Conservation (phyloP, 2,888 invertebrate species). For the Pristionchus japonicus region DNA sequence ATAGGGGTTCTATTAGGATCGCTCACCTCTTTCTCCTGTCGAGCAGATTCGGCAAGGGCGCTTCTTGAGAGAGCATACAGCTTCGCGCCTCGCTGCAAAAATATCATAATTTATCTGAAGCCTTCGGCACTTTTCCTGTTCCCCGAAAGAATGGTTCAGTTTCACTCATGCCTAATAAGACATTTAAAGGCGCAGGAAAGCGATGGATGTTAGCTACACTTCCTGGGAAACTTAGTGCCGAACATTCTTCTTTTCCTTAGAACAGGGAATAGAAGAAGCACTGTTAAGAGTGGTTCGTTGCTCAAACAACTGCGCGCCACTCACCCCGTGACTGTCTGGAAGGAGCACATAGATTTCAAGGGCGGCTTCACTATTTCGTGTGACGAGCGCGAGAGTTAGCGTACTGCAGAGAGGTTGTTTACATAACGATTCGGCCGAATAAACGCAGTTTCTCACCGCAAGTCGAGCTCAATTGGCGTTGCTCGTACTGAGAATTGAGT, state of each 20-base stretch:
- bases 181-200: too few relatives aligned
- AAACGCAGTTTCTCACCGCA: not conserved
- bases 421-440: too few relatives aligned
- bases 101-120: too few relatives aligned
- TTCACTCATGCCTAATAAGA: too few relatives aligned
- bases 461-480: not conserved
- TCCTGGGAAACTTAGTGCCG: too few relatives aligned
- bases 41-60: not conserved
- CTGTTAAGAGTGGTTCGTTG: too few relatives aligned
- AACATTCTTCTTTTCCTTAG: too few relatives aligned
- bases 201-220: too few relatives aligned
- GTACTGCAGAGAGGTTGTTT: not conserved
- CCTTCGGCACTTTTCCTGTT: too few relatives aligned
- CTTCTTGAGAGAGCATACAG: not conserved
- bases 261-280: too few relatives aligned
- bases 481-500: slow-evolving; percentile 23
- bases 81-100: not conserved
- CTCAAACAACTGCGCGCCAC: not conserved
- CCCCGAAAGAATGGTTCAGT: too few relatives aligned
- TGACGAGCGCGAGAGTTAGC: not conserved
- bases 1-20: too few relatives aligned
- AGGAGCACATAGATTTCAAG: not conserved
- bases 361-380: not conserved
- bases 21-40: not conserved
- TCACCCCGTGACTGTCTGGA: not conserved